A percentile compares a stretch with the other conserved stretches of the same genome.
phyloP scores from a whole-genome alignment of 2,113 vertebrate genomes.

The Bostrychus sinensis region DNA sequence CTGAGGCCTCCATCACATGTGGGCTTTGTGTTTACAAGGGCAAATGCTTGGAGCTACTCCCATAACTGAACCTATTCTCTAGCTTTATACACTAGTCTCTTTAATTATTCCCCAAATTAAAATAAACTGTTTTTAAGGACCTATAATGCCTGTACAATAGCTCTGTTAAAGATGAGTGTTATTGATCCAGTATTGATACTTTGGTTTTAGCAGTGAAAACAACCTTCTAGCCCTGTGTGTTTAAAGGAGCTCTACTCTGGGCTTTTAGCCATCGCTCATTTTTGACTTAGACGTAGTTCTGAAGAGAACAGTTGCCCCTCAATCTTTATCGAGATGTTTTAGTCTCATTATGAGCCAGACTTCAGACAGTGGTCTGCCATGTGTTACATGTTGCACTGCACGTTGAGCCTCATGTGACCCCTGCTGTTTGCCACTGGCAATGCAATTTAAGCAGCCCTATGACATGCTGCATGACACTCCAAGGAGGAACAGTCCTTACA shows the following conservation, averaged over 20 bases:
- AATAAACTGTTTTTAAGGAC: constrained; percentile 29
- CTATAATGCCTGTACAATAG: constrained; percentile 18
- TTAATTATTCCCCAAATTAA: constrained; percentile 50
- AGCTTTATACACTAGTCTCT: constrained; percentile 29
- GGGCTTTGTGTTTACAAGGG: constrained; percentile 71
- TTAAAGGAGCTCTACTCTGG: constrained; percentile 31
- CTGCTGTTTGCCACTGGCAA: constrained; percentile 81
- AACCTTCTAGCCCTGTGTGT: constrained; percentile 37
- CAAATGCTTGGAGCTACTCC: constrained; percentile 62
- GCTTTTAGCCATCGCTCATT: constrained; percentile 18
- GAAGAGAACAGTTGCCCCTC: constrained; percentile 64
- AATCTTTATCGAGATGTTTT: constrained; percentile 74
- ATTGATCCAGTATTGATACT: constrained; percentile 63
- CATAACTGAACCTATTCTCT: constrained; percentile 45
- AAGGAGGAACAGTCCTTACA: constrained; percentile 47
- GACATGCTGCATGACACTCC: constrained; percentile 73
- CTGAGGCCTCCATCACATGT: constrained; percentile 75
- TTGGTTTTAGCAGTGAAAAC: constrained; percentile 54
- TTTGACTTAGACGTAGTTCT: constrained; percentile 37
- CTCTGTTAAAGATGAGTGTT: constrained; percentile 42
- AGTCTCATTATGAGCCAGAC: constrained; percentile 75
- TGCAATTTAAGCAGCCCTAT: constrained; percentile 80
- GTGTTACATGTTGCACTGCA: constrained; percentile 74
- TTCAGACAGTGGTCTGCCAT: constrained; percentile 74
- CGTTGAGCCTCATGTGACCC: constrained; percentile 81